These are phyloP conservation scores for Propithecus deckenii DNA, from an alignment of 2,797 vertebrate species.

Conservation along the genomic window DNA sequence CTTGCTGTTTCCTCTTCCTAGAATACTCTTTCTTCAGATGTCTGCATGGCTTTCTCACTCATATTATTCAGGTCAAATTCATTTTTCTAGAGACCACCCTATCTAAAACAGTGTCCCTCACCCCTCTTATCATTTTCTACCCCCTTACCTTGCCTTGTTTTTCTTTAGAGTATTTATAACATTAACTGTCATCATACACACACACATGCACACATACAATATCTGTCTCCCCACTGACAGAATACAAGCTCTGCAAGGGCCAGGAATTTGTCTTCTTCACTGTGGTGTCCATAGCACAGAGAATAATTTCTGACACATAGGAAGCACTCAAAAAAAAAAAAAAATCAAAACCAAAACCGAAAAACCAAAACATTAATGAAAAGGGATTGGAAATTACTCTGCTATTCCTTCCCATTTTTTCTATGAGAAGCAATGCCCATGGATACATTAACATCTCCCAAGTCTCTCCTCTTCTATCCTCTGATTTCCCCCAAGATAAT, in stretches of 20 bases:
- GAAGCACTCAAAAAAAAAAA: not conserved
- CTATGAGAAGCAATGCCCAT: not conserved
- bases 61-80: not conserved
- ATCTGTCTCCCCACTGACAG: not conserved
- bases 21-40: not conserved
- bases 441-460: not conserved
- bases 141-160: not conserved
- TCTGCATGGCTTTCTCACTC: not conserved
- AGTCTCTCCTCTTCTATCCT: not conserved
- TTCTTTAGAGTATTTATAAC: not conserved
- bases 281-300: not conserved
- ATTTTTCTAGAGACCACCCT: not conserved
- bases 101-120: not conserved
- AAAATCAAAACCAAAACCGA: no score
- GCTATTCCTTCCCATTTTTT: not conserved
- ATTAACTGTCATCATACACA: not conserved
- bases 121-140: not conserved
- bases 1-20: not conserved
- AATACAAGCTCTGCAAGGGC: not conserved
- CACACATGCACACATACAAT: not conserved
- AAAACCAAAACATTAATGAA: not conserved
- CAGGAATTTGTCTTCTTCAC: not conserved
- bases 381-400: not conserved
- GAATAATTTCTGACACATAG: not conserved
- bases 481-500: no score